Conservation (phyloP, 2,797 vertebrate genomes). For the Arnoldichthys spilopterus region DNA sequence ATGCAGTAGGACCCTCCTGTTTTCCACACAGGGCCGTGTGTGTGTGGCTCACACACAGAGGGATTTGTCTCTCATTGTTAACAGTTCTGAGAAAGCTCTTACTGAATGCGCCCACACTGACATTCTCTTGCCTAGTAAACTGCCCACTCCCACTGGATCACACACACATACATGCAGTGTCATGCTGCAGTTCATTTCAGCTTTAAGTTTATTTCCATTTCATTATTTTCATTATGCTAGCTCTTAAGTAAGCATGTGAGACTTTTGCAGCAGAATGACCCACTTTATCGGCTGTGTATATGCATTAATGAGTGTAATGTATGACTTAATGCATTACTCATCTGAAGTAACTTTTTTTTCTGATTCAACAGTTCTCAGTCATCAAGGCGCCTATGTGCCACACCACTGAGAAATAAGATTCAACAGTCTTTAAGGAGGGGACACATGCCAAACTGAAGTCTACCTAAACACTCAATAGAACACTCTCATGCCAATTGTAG, state of each 20-base stretch:
- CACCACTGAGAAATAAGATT: not conserved
- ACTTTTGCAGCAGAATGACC: slow-evolving; percentile 12
- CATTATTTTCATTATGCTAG: slow-evolving; percentile 5
- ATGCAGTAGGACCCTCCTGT: not conserved
- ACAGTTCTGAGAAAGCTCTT: slow-evolving; percentile 41
- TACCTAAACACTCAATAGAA: too few relatives aligned
- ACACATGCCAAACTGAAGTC: too few relatives aligned
- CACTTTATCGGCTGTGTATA: not conserved
- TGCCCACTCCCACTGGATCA: slow-evolving; percentile 30
- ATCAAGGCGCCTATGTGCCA: not conserved
- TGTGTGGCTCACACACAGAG: slow-evolving; percentile 31
- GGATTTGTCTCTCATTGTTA: slow-evolving; percentile 20
- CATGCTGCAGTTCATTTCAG: not conserved
- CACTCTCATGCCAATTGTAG: too few relatives aligned
- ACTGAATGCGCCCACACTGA: slow-evolving; percentile 46
- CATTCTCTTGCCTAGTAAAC: slow-evolving; percentile 45
- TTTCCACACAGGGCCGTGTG: not conserved
- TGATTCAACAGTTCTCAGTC: not conserved
- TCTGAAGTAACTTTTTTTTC: slow-evolving; percentile 14
- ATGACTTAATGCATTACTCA: slow-evolving; percentile 9
- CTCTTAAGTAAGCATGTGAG: slow-evolving; percentile 7
- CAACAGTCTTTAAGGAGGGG: too few relatives aligned
- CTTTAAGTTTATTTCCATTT: slow-evolving; percentile 13
- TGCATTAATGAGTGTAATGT: slow-evolving; percentile 6
- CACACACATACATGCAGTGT: not conserved